Evolutionary conservation across 2,888 invertebrate genomes (phyloP), one percentile per base, ranked within the genome.

Genomic region (Oligia latruncula): DNA sequence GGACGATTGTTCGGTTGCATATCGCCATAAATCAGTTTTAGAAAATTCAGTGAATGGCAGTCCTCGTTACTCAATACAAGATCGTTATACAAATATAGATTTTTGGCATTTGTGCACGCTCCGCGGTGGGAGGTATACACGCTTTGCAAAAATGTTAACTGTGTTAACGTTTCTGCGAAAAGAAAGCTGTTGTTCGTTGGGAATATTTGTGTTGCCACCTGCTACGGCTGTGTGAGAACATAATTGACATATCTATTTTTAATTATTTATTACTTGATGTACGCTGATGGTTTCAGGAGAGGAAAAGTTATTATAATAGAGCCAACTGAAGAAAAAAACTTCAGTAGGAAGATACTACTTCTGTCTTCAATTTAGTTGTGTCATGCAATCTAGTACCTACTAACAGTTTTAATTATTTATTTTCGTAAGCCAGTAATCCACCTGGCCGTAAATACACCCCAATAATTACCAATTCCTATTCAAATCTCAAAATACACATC

Each of bases 21-120:
- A 95, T 95, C 91, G 92, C 87, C 95, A 95, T 97, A 96, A 96
- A 97, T 97, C 96, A 96, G 93, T 93, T 92, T 92, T 94, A 94
- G 95, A 95, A 93, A 94, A 93, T 90, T 91, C 90, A 86, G 86
- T 94, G 93, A 95, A 96, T 95, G 93, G 94, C 89, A 91, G 87
- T 86, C 88, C 91, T 94, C 92, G 93, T 95, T 95, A 95, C 95
- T 96, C 95, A 96, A 97, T 96, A 94, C 94, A 92, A 92, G 93
- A 93, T 96, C 96, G 95, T 96, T 96, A 97, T 95, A 96, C 96
- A 97, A 97, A 97, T 96, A 96, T 96, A 95, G 96, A 95, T 95
- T 96, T 96, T 94, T 94, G 94, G 89, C 95, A 93, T 95, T 96
- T 95, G 93, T 96, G 94, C 96, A 96, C 96, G 96, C 95, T 93